Evolutionary conservation across 2,888 invertebrate genomes (phyloP).

Genomic region (Timema cristinae): DNA sequence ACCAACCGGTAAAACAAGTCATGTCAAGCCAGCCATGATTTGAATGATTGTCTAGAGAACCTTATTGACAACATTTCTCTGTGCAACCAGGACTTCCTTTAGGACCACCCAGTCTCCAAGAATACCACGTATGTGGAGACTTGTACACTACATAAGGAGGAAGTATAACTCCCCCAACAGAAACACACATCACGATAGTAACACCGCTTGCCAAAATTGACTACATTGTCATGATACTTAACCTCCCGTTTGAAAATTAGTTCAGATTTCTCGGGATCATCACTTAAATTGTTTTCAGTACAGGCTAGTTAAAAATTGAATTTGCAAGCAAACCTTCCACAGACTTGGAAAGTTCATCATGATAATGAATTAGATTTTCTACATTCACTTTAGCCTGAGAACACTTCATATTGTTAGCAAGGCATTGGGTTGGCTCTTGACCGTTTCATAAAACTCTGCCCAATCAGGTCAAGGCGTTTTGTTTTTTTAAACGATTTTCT

Average conservation of each 20-base stretch:
- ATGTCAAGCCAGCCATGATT: background rate
- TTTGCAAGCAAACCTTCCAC: background rate
- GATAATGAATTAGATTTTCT: background rate
- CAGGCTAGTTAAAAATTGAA: background rate
- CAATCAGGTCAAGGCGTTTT: too few species aligned
- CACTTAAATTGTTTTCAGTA: background rate
- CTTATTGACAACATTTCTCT: background rate
- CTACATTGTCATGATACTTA: background rate
- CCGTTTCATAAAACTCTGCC: too few species aligned
- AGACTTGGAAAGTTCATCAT: background rate
- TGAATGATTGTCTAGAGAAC: background rate
- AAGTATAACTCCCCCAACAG: background rate
- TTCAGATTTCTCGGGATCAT: background rate
- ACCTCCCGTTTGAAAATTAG: background rate
- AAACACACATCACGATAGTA: conserved; percentile 1
- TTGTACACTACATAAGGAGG: conserved; percentile 10
- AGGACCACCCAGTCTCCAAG: background rate
- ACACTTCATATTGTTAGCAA: too few species aligned
- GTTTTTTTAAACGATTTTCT: too few species aligned
- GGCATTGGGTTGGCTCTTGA: too few species aligned
- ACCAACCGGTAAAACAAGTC: background rate
- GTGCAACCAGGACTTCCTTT: background rate
- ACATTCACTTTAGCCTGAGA: too few species aligned
- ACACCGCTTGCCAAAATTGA: background rate
- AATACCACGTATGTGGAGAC: background rate